Conservation (phyloP, 2,113 vertebrate genomes). For the Mesocricetus auratus region DNA sequence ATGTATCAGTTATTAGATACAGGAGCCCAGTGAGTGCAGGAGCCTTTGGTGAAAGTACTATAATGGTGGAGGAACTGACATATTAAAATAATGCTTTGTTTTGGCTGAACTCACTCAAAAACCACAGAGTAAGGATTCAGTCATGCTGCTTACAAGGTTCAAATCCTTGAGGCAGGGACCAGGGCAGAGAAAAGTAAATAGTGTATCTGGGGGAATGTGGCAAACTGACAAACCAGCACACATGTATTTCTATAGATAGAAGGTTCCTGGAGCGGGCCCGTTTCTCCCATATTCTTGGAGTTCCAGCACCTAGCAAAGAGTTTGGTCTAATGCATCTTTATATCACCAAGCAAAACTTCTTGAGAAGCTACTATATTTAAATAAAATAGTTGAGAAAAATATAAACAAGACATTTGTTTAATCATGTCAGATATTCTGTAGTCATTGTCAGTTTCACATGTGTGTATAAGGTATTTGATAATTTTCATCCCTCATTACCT, state of each 20-base stretch:
- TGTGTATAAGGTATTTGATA: no score
- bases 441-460: no score
- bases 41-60: neutral
- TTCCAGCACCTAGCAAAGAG: neutral
- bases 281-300: neutral
- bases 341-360: neutral
- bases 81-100: neutral
- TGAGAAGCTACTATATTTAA: neutral
- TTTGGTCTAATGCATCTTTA: neutral
- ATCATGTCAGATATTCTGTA: neutral
- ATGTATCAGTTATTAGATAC: neutral
- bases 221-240: neutral
- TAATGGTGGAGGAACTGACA: neutral
- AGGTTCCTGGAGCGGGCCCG: neutral
- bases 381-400: constrained; percentile 4
- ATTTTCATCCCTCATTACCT: neutral
- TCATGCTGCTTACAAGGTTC: neutral
- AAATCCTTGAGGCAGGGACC: neutral
- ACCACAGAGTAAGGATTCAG: neutral
- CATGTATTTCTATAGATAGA: neutral
- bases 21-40: neutral
- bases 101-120: neutral
- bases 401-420: neutral
- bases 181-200: neutral
- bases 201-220: neutral